Conservation (phyloP, 2,888 invertebrate species). For the Cerastoderma edule region DNA sequence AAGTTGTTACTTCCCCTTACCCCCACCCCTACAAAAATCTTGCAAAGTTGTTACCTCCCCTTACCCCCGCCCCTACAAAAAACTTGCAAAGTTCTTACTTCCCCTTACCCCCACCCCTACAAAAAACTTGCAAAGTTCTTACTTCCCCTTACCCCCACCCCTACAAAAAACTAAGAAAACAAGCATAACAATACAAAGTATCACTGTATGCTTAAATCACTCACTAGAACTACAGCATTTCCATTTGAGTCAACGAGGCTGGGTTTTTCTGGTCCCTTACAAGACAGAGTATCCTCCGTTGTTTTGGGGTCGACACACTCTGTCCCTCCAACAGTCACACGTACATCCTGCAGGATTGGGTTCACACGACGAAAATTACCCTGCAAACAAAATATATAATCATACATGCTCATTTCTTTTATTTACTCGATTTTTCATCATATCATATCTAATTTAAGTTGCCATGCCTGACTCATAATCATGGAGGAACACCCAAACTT, state of each 20-base stretch:
- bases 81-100: too few species aligned
- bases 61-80: too few species aligned
- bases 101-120: too few species aligned
- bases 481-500: too few species aligned
- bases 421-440: neutral
- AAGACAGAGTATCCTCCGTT: constrained; percentile 70
- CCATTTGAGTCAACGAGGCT: constrained; percentile 68
- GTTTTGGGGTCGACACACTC: constrained; percentile 66
- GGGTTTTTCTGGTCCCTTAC: constrained; percentile 72
- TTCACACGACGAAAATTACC: constrained; percentile 85
- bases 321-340: constrained; percentile 73
- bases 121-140: too few species aligned
- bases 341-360: constrained; percentile 69
- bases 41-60: too few species aligned
- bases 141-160: neutral
- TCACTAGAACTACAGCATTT: constrained; percentile 74
- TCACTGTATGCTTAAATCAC: constrained; percentile 19
- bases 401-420: too few species aligned
- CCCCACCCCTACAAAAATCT: too few species aligned
- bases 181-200: too few species aligned
- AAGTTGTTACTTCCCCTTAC: too few species aligned
- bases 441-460: too few species aligned
- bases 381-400: constrained; percentile 12
- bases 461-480: too few species aligned
- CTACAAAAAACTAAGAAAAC: neutral